Conservation (phyloP, 2,113 vertebrate genomes). For the Bothrops jararaca region DNA sequence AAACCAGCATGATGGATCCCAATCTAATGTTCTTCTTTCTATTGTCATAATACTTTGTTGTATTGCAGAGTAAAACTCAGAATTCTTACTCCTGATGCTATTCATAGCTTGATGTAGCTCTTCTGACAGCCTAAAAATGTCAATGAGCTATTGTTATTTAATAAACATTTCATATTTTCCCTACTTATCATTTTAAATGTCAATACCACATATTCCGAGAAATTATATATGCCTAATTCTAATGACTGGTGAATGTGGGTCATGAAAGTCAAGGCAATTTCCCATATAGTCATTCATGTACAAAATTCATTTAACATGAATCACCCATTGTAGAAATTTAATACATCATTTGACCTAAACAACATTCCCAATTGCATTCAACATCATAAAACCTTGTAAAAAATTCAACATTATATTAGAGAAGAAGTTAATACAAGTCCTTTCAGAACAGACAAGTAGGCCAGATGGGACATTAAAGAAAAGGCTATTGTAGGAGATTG, state of each 20-base stretch:
- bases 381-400: constrained; percentile 39
- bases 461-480: constrained; percentile 30
- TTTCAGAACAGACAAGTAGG: constrained; percentile 23
- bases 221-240: not conserved
- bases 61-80: not conserved
- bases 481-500: constrained; percentile 25
- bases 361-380: constrained; percentile 41
- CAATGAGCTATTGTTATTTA: not conserved
- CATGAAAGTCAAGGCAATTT: constrained; percentile 1
- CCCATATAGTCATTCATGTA: not conserved
- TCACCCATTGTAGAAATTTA: constrained; percentile 20
- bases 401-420: constrained; percentile 50
- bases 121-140: not conserved
- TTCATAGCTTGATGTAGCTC: not conserved
- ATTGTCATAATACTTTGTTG: not conserved
- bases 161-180: not conserved
- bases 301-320: not conserved
- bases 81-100: not conserved
- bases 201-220: rapidly evolving
- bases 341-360: constrained; percentile 39
- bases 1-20: not conserved
- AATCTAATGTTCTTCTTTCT: not conserved
- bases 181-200: constrained; percentile 1
- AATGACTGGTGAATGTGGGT: not conserved
- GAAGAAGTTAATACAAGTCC: constrained; percentile 28